Percentiles rank a stretch among this genome's conserved stretches.
These are phyloP conservation scores for Todus mexicanus DNA, from an alignment of 2,797 vertebrate species.

Conservation along the genomic window DNA sequence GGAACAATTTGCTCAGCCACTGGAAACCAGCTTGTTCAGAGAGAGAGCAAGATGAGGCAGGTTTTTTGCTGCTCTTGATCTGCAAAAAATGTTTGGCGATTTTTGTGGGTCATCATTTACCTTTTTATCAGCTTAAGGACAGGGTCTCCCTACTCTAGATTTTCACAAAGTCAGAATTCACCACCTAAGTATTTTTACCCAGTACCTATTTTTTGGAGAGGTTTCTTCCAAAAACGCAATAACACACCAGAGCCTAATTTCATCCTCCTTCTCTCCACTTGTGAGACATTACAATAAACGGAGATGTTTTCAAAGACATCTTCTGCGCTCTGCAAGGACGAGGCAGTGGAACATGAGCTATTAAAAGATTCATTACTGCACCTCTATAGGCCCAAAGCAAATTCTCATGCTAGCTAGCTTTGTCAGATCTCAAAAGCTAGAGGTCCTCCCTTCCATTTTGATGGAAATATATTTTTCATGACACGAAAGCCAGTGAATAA, in stretches of 20 bases:
- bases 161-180: not conserved
- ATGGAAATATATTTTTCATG: not conserved
- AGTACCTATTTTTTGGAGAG: not conserved
- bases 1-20: not conserved
- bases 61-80: not conserved
- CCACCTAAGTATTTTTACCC: accelerated
- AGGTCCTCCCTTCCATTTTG: not conserved
- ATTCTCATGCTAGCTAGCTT: not conserved
- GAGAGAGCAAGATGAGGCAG: not conserved
- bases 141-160: not conserved
- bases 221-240: not conserved
- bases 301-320: not conserved
- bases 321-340: not conserved
- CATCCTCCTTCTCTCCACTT: not conserved
- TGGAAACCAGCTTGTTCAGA: not conserved
- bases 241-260: not conserved
- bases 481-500: not conserved
- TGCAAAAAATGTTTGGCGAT: not conserved
- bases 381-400: not conserved
- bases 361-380: not conserved
- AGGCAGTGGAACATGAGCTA: not conserved
- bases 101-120: not conserved
- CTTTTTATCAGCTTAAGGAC: not conserved
- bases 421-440: not conserved
- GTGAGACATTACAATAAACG: not conserved